Base-by-base conservation (phyloP, 1,140 invertebrate genomes). In the Lysiphlebus fabarum region DNA sequence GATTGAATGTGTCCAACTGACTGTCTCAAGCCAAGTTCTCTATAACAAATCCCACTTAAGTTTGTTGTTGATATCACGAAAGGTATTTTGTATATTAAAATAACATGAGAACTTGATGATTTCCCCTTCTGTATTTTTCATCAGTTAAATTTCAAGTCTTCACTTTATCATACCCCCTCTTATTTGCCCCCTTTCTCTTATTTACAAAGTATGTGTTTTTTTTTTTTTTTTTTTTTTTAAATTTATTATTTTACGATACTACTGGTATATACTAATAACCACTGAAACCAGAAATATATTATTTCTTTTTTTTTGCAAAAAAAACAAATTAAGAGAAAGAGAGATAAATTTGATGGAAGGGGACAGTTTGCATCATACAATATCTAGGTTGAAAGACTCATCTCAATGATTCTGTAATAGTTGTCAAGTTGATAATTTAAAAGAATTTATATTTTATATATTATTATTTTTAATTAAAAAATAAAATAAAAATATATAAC, bases 21-120 rank as follows among this genome's bases (percentile, higher is more conserved):
- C 17, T 26, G 17, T 26, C 62, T 61, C 64, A 62, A 63, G 62
- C 61, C 50, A 56, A 40, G 42, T 55, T 62, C 53, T 45, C 45
- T 61, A 51, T 59, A 59, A 51, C 56, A 48, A 41, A 49, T 51
- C 45, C 14, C 49, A 51, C 49, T 51, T 36, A 14, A n/a, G 38
- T 40, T 33, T 49, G 11, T 49, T 9, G 47, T 51, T 40, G 36
- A 38, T 37, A 51, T 12, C 36, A 40, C 9, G 49, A 51, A 51
- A 51, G 49, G 49, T 51, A 36, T 51, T 51, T 51, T 36, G 34
- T 51, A 7, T 51, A 34, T 33, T 51, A 38, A 37, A 38, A 51
- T n/a, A 51, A 51, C 36, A 37, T 51, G 49, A 36, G 26, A 33
- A 10, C 38, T 17, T 8, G 47, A 49, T 49, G 47, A 40, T 40